Base-by-base conservation (phyloP, 2,888 invertebrate genomes). In the Dynastes grantii region DNA sequence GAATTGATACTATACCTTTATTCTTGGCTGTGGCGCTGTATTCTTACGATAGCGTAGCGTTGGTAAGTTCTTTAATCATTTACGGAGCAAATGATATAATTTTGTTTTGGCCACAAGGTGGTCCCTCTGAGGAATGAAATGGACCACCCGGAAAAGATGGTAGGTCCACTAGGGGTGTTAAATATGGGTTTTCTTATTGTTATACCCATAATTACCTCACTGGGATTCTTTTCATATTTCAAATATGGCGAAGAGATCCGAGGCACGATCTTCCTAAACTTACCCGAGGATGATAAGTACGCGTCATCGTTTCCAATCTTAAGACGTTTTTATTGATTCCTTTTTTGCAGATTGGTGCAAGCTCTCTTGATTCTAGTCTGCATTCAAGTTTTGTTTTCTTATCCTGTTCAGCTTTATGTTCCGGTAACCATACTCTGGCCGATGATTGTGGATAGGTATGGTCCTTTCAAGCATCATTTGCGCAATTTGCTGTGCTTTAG, bases 1-100 rank as follows among this genome's bases (percentile, higher is more conserved):
- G 91, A 6, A 92, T 92, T 89, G 83, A 88, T 40, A 85, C 85
- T 11, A 89, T 96, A 80, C 98, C 99, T 0, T 90, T 99, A 13
- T 99, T 95, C 88, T 98, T 99, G 86, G 98, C 98, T 64, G 98
- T 98, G 0, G 97, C 97, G 32, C 93, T 99, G 78, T 99, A 96
- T 88, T 96, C 98, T 2, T 99, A 98, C 86, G 99, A 99, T 90
- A 98, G 98, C 80, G 98, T 99, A 82, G 95, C 95, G 76, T 89
- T 96, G 91, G 94, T 98, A 22, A 78, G 73, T 13, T 2, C 9
- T 27, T 58, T 22, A 1, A 22, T 8, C 16, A 5, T 22, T 8
- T 22, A 16, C 4, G 2, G 2, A 16, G 5, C 6, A 58, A 58
- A 22, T 8, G 2, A 58, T 58, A 16, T 16, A 16, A 16, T 53